phyloP scores from a whole-genome alignment of 2,113 vertebrate species.

The Thalassarche chlororhynchos region DNA sequence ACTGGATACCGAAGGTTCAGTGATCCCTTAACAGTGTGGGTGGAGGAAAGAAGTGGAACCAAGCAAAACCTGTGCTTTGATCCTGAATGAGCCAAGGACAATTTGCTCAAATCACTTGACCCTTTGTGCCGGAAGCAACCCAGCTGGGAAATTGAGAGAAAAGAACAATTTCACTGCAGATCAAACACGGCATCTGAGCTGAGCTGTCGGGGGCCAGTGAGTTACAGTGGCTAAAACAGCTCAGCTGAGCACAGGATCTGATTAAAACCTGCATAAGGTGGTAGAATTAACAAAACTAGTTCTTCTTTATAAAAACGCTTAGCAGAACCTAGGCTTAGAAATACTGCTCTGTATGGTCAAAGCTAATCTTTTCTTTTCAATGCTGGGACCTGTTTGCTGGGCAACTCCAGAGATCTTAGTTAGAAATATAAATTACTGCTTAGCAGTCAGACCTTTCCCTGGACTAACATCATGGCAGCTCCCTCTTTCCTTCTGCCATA shows the following conservation, averaged over 20 bases:
- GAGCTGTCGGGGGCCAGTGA: not conserved
- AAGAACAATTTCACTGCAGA: constrained; percentile 29
- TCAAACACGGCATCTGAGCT: not conserved
- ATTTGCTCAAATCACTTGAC: not conserved
- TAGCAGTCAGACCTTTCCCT: not conserved
- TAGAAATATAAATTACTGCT: not conserved
- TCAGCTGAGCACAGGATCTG: not conserved
- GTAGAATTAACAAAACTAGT: not conserved
- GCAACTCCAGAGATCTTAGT: not conserved
- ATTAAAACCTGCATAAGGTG: not conserved
- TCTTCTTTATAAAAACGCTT: not conserved
- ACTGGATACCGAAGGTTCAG: not conserved
- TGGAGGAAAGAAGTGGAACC: not conserved
- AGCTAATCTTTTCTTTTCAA: not conserved
- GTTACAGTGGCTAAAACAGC: not conserved
- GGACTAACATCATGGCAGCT: not conserved
- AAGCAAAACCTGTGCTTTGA: not conserved
- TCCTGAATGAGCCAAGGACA: not conserved
- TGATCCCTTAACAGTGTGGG: not conserved
- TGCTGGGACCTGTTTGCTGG: not conserved
- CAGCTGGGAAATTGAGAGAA: not conserved
- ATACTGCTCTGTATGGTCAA: not conserved
- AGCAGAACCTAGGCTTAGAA: not conserved
- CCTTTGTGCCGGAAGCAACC: not conserved
- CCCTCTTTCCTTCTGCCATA: not conserved